These are phyloP conservation scores for Telmatochromis sp. DNA, from an alignment of 2,113 vertebrate species.

Conservation along the genomic window DNA sequence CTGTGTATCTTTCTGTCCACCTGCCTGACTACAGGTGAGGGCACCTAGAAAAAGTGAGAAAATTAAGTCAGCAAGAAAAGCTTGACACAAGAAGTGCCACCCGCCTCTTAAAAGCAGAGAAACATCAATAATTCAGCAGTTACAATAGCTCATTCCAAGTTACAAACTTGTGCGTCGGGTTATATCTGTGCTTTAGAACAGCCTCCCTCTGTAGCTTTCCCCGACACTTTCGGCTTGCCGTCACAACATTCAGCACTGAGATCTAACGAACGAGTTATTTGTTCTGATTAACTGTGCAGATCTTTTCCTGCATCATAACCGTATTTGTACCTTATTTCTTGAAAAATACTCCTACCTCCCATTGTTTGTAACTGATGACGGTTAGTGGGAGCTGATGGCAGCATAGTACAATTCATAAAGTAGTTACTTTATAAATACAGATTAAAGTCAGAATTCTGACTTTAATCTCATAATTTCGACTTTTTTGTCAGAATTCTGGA, in stretches of 20 bases:
- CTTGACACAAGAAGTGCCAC: neutral
- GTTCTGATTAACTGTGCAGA: neutral
- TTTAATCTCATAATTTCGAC: neutral
- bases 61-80: neutral
- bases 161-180: neutral
- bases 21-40: neutral
- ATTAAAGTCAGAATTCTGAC: neutral
- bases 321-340: neutral
- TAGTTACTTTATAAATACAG: neutral
- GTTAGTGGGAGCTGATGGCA: neutral
- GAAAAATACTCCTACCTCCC: neutral
- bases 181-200: neutral
- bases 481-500: neutral
- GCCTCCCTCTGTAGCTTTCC: neutral
- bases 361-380: neutral
- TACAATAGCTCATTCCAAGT: neutral
- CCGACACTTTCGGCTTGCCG: neutral
- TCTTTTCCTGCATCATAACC: neutral
- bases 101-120: neutral
- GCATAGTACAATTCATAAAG: neutral
- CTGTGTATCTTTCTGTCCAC: neutral
- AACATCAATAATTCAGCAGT: conserved; percentile 24
- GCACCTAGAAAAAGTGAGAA: neutral
- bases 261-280: neutral
- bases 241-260: neutral